Percentiles rank a stretch among this genome's conserved stretches.
These are phyloP conservation scores for Caenorhabditis sp. DNA, from an alignment of 2,888 invertebrate genomes.

Conservation along the genomic window DNA sequence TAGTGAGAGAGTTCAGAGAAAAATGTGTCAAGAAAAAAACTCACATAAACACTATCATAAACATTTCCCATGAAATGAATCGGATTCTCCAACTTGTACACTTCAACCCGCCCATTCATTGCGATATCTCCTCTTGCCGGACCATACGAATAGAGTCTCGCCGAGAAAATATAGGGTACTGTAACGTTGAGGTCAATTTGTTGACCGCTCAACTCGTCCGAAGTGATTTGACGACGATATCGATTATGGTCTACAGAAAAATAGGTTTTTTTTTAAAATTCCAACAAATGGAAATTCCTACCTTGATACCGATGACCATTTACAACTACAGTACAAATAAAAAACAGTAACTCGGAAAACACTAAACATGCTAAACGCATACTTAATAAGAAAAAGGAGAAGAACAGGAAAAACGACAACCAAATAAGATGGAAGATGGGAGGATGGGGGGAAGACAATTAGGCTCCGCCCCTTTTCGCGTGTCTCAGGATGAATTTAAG, in stretches of 20 bases:
- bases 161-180: constrained; percentile 70
- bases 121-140: constrained; percentile 53
- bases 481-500: no score
- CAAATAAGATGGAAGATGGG: background rate
- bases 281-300: background rate
- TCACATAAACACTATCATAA: constrained; percentile 64
- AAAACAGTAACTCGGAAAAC: no score
- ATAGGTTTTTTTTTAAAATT: background rate
- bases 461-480: no score
- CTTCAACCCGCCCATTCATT: constrained; percentile 30
- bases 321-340: no score
- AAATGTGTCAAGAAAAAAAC: constrained; percentile 28
- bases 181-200: constrained; percentile 67
- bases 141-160: constrained; percentile 69
- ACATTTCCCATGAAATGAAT: constrained; percentile 60
- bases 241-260: constrained; percentile 32
- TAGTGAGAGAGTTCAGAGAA: no score
- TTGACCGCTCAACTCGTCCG: constrained; percentile 18
- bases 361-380: no score
- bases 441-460: background rate
- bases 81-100: constrained; percentile 57
- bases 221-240: constrained; percentile 37
- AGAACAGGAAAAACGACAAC: background rate
- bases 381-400: no score
- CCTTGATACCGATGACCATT: background rate